These are phyloP conservation scores for Scomber colias DNA, from an alignment of 2,113 vertebrate genomes.

Conservation along the genomic window DNA sequence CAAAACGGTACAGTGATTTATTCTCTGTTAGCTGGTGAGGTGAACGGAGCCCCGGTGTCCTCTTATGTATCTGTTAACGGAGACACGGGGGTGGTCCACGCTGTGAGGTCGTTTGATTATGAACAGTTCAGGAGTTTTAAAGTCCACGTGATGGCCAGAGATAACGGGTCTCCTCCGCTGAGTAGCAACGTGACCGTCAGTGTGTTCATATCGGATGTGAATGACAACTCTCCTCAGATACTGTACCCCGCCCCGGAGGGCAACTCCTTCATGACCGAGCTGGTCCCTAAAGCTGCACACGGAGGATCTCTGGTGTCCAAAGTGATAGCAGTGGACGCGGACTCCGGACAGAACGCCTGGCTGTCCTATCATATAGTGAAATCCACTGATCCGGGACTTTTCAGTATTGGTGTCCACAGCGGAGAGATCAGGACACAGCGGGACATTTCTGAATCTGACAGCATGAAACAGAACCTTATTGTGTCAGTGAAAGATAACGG, in stretches of 20 bases:
- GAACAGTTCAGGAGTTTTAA: slow-evolving; percentile 80
- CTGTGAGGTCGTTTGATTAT: slow-evolving; percentile 51
- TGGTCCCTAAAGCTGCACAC: slow-evolving; percentile 76
- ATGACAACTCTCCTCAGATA: slow-evolving; percentile 82
- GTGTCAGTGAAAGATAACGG: slow-evolving; percentile 80
- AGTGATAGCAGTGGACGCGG: slow-evolving; percentile 78
- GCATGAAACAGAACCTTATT: slow-evolving; percentile 83
- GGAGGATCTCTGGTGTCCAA: slow-evolving; percentile 83
- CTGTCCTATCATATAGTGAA: slow-evolving; percentile 71
- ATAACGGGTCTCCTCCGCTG: slow-evolving; percentile 83
- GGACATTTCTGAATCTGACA: slow-evolving; percentile 72
- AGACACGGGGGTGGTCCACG: too few relatives aligned
- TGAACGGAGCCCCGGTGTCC: slow-evolving; percentile 82
- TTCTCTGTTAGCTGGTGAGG: slow-evolving; percentile 69
- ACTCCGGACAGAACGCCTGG: slow-evolving; percentile 75
- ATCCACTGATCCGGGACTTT: slow-evolving; percentile 67
- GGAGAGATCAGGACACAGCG: slow-evolving; percentile 68
- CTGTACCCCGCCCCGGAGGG: slow-evolving; percentile 73
- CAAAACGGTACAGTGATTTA: slow-evolving; percentile 47
- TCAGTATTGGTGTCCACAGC: slow-evolving; percentile 60
- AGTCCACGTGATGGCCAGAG: slow-evolving; percentile 73
- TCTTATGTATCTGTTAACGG: slow-evolving; percentile 84
- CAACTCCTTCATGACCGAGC: slow-evolving; percentile 77
- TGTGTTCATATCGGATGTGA: slow-evolving; percentile 59
- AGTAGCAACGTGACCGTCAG: slow-evolving; percentile 71